These are phyloP conservation scores for Ricordea florida DNA, from an alignment of 92 coral and sea anemone species.

Conservation along the genomic window DNA sequence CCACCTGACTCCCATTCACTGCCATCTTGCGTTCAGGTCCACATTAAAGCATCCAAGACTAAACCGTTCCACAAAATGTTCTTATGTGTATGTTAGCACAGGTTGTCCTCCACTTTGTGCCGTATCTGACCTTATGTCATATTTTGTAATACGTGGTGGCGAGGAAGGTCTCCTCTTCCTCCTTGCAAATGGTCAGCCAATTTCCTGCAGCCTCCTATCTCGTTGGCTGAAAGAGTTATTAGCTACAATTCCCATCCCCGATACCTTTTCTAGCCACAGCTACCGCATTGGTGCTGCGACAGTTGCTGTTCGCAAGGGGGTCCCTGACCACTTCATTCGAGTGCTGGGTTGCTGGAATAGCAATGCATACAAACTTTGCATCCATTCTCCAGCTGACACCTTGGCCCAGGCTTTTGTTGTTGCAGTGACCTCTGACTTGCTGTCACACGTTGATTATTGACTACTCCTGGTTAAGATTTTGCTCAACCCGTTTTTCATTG, in stretches of 20 bases:
- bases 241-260: slow-evolving; percentile 1
- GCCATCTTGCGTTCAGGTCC: background rate
- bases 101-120: slow-evolving; percentile 26
- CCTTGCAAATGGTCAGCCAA: slow-evolving; percentile 21
- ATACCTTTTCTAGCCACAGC: slow-evolving; percentile 30
- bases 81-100: background rate
- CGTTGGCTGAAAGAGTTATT: background rate
- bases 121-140: slow-evolving; percentile 11
- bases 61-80: slow-evolving; percentile 24
- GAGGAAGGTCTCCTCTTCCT: slow-evolving; percentile 1
- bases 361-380: slow-evolving; percentile 33
- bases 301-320: background rate
- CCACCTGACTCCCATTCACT: background rate
- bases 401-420: background rate
- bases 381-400: slow-evolving; percentile 16
- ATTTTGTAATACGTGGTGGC: background rate
- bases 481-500: no score
- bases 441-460: no score
- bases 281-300: slow-evolving; percentile 35
- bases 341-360: slow-evolving; percentile 46
- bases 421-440: no score
- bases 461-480: no score
- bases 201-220: slow-evolving; percentile 8
- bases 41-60: slow-evolving; percentile 6
- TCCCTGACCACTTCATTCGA: slow-evolving; percentile 47